Conservation (phyloP, 2,113 vertebrate species). For the Dendrocopos noguchii region DNA sequence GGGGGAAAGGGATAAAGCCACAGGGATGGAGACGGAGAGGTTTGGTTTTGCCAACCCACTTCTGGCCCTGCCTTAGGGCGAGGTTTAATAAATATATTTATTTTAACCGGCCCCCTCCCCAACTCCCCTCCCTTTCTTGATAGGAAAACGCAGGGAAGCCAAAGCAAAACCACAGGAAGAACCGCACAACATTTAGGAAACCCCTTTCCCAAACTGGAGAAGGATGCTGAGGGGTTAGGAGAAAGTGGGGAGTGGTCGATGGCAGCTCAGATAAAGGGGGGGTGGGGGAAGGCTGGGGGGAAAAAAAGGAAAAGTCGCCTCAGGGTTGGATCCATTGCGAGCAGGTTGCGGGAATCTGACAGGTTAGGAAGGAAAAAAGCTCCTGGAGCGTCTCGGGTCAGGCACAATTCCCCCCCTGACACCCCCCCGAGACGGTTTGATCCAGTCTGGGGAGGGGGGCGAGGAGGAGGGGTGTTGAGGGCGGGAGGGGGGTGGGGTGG, state of each 20-base stretch:
- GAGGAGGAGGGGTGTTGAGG: too few species aligned
- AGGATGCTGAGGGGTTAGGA: not conserved
- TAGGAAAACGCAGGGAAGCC: not conserved
- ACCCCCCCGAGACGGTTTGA: not conserved
- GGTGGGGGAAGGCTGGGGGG: too few species aligned
- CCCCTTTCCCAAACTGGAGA: too few species aligned
- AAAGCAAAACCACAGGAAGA: not conserved
- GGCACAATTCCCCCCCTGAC: not conserved
- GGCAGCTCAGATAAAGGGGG: too few species aligned
- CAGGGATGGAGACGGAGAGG: not conserved
- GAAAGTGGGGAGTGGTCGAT: not conserved
- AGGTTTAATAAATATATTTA: not conserved
- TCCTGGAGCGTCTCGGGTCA: not conserved
- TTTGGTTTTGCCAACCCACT: not conserved
- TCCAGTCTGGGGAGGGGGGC: not conserved
- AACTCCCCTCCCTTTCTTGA: accelerated
- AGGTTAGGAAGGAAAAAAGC: not conserved
- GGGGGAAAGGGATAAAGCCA: not conserved
- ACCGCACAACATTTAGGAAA: not conserved
- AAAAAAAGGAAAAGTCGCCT: not conserved
- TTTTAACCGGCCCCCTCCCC: too few species aligned
- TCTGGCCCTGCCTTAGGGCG: not conserved
- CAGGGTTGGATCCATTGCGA: not conserved
- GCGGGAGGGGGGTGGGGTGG: too few species aligned
- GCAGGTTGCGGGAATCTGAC: not conserved